Percentiles rank a stretch among this genome's conserved stretches.
Conservation (phyloP, 2,797 vertebrate genomes). For the Smutsia temminckii region DNA sequence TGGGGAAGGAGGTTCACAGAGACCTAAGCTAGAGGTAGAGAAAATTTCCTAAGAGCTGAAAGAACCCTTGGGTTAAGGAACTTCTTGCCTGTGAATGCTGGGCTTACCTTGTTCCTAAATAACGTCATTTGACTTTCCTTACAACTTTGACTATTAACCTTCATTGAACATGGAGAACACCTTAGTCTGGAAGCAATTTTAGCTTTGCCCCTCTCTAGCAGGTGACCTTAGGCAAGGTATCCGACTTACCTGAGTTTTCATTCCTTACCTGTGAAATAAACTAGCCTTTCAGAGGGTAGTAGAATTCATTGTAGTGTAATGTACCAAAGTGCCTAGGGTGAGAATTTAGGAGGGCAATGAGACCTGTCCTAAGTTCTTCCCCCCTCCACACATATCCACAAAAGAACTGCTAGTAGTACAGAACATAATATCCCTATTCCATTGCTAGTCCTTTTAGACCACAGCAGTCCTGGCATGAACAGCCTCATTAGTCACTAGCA, state of each 20-base stretch:
- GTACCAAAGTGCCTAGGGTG: background rate
- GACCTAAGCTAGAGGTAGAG: background rate
- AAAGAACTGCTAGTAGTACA: background rate
- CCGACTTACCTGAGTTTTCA: background rate
- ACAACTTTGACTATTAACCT: background rate
- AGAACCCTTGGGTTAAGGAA: background rate
- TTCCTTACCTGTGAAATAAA: background rate
- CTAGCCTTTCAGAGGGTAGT: background rate
- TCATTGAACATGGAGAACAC: background rate
- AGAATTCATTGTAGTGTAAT: background rate
- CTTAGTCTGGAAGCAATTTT: background rate
- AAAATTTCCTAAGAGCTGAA: background rate
- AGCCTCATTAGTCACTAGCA: background rate
- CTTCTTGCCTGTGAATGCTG: background rate
- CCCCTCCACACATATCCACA: background rate
- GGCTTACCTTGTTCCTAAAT: background rate
- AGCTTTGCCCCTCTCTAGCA: background rate
- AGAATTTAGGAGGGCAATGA: background rate
- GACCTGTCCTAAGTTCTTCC: background rate
- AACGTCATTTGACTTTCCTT: background rate
- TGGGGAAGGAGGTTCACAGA: background rate
- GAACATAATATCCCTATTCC: background rate
- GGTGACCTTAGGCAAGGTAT: background rate
- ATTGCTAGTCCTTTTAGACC: background rate
- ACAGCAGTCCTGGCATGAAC: background rate